A percentile compares a stretch with the other conserved stretches of the same genome.
Conservation (phyloP, 2,797 vertebrate genomes). For the Myripristis jacobus region DNA sequence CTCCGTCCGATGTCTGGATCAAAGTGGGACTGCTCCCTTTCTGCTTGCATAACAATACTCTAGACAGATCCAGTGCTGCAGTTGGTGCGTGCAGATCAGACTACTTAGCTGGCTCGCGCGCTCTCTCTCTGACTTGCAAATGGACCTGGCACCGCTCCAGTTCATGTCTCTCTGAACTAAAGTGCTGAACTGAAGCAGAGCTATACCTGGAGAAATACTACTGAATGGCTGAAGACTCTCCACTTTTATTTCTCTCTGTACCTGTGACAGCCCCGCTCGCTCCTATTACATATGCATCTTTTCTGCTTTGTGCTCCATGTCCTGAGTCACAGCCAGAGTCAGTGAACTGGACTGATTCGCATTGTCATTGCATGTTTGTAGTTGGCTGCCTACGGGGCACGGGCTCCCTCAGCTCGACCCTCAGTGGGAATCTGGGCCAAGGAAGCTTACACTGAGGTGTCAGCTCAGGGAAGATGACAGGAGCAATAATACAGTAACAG, state of each 20-base stretch:
- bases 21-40: constrained; percentile 68
- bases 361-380: constrained; percentile 74
- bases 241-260: constrained; percentile 5
- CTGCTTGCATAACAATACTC: constrained; percentile 80
- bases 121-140: constrained; percentile 69
- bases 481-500: constrained; percentile 37
- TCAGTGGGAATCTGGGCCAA: constrained; percentile 62
- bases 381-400: constrained; percentile 55
- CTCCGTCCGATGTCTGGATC: constrained; percentile 66
- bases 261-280: constrained; percentile 37
- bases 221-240: constrained; percentile 13
- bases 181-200: constrained; percentile 58
- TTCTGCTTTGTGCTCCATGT: constrained; percentile 50
- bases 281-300: constrained; percentile 53
- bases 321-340: constrained; percentile 72
- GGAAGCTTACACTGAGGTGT: constrained; percentile 53
- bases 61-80: constrained; percentile 70
- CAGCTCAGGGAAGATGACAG: constrained; percentile 44
- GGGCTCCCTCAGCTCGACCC: constrained; percentile 46
- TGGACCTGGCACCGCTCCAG: constrained; percentile 72
- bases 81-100: constrained; percentile 66
- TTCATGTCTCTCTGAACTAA: constrained; percentile 34
- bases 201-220: constrained; percentile 51
- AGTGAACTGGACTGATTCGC: constrained; percentile 73
- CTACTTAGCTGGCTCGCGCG: constrained; percentile 57